A percentile compares a stretch with the other conserved stretches of the same genome.
Conservation (phyloP, 2,113 vertebrate species). For the Chloebia gouldiae region DNA sequence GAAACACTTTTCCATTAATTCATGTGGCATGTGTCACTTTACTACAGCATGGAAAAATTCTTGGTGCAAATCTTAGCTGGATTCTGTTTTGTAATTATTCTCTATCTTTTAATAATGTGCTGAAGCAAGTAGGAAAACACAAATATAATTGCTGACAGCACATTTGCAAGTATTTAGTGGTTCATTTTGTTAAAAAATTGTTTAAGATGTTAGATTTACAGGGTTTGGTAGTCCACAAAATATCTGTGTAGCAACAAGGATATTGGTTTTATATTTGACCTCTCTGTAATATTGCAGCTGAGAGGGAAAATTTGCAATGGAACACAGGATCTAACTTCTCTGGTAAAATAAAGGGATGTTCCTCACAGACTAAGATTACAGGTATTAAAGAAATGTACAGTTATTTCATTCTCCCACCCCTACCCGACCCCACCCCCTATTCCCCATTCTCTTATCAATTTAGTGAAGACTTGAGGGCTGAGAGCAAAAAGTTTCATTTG, state of each 20-base stretch:
- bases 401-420: neutral
- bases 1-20: slow-evolving; percentile 34
- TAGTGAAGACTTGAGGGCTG: neutral
- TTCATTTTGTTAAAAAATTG: neutral
- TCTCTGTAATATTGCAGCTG: neutral
- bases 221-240: neutral
- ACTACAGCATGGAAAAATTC: neutral
- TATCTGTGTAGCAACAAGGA: neutral
- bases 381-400: neutral
- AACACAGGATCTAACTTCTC: neutral
- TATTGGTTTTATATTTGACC: neutral
- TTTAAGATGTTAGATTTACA: neutral
- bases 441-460: neutral
- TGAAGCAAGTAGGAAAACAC: neutral
- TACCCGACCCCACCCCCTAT: neutral
- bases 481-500: neutral
- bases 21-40: slow-evolving; percentile 3
- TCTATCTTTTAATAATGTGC: neutral
- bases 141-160: neutral
- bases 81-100: neutral
- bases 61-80: slow-evolving; percentile 9
- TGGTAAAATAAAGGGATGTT: neutral
- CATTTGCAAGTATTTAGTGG: neutral
- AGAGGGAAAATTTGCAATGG: neutral
- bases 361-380: slow-evolving; percentile 9